These are phyloP conservation scores for Hirtodrosophila histrioides DNA, from an alignment of 2,888 invertebrate genomes.

Conservation along the genomic window DNA sequence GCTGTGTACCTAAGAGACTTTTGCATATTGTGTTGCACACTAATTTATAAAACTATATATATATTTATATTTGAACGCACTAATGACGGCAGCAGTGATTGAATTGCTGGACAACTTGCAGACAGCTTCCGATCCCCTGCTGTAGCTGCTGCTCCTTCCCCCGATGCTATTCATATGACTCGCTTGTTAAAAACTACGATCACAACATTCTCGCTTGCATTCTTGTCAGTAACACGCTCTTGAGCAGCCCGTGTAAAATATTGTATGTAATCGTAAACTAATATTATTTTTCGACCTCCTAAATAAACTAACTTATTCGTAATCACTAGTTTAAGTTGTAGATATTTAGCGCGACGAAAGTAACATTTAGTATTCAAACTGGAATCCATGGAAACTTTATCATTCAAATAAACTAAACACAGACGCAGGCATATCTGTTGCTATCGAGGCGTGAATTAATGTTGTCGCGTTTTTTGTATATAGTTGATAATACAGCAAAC, in stretches of 20 bases:
- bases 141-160: constrained; percentile 16
- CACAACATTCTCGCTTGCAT: constrained; percentile 1
- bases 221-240: constrained; percentile 8
- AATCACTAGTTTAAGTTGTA: constrained; percentile 72
- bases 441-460: constrained; percentile 29
- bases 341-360: constrained; percentile 50
- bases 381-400: constrained; percentile 23
- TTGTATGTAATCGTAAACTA: constrained; percentile 64
- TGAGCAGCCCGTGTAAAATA: constrained; percentile 64
- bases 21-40: constrained; percentile 45
- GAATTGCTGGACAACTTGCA: constrained; percentile 43
- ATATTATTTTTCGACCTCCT: constrained; percentile 40
- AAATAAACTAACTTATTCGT: constrained; percentile 68
- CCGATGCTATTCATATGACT: constrained; percentile 8
- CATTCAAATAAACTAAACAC: constrained; percentile 14
- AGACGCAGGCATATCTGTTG: constrained; percentile 23
- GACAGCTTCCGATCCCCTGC: constrained; percentile 15
- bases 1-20: constrained; percentile 55
- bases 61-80: constrained; percentile 32
- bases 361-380: constrained; percentile 4
- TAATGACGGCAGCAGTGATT: constrained; percentile 27
- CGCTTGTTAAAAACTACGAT: constrained; percentile 6
- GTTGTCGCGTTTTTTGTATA: constrained; percentile 57
- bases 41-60: constrained; percentile 36
- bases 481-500: constrained; percentile 55